Percentiles rank a stretch among this genome's conserved stretches.
These are phyloP conservation scores for Tridacna crocea DNA, from an alignment of 2,888 invertebrate species.

Conservation along the genomic window DNA sequence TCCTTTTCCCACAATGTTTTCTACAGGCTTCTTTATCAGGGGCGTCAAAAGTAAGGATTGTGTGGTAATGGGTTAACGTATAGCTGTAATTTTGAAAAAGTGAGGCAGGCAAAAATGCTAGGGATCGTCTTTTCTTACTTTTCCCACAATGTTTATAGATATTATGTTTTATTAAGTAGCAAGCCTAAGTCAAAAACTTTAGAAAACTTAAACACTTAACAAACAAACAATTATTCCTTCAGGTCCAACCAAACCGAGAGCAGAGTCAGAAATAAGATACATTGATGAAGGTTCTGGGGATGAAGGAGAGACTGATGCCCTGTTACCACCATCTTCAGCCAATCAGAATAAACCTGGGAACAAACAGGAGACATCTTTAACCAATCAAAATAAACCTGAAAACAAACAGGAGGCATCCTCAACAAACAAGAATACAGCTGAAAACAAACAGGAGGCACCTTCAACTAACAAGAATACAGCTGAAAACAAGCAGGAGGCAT, in stretches of 20 bases:
- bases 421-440: not conserved
- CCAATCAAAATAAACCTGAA: not conserved
- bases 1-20: no score
- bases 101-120: not conserved
- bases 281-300: constrained; percentile 75
- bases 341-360: not conserved
- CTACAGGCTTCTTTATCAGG: no score
- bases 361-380: not conserved
- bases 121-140: not conserved
- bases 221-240: not conserved
- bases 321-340: constrained; percentile 33
- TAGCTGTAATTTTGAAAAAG: not conserved
- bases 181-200: not conserved
- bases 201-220: not conserved
- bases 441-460: not conserved
- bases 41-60: no score
- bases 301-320: constrained; percentile 55
- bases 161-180: not conserved
- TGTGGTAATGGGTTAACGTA: not conserved
- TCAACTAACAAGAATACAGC: not conserved
- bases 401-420: not conserved
- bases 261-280: constrained; percentile 63
- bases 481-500: not conserved
- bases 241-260: constrained; percentile 18
- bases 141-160: not conserved